These are phyloP conservation scores for Scaptomyza graminum DNA, from an alignment of 1,140 invertebrate genomes.

Conservation along the genomic window DNA sequence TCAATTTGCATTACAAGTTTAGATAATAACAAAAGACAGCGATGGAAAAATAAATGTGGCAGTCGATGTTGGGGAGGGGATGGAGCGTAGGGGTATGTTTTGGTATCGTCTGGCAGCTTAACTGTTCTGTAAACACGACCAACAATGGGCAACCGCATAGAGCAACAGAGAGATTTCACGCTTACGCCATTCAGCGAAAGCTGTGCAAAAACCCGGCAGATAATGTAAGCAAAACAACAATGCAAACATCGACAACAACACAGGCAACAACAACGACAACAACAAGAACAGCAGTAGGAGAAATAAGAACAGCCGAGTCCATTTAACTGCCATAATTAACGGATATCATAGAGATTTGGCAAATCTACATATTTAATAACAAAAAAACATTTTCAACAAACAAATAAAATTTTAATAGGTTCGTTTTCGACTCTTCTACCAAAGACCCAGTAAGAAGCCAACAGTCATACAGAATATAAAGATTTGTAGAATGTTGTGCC, in stretches of 20 bases:
- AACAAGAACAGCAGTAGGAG: neutral
- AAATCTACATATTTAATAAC: slow-evolving; percentile 22
- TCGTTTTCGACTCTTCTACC: neutral
- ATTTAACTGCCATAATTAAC: slow-evolving; percentile 45
- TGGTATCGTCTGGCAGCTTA: slow-evolving; percentile 9
- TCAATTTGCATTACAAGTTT: slow-evolving; percentile 30
- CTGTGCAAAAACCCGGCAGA: slow-evolving; percentile 42
- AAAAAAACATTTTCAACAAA: slow-evolving; percentile 1
- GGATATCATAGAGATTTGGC: neutral
- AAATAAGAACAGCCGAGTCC: neutral
- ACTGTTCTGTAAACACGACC: slow-evolving; percentile 33
- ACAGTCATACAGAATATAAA: too few relatives aligned
- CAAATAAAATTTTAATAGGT: neutral
- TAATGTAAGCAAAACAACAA: slow-evolving; percentile 51
- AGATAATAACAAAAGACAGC: neutral
- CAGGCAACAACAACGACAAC: neutral
- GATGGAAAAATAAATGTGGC: too few relatives aligned
- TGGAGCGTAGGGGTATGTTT: neutral
- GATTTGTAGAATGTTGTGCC: too few relatives aligned
- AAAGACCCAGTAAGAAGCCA: too few relatives aligned
- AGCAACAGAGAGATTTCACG: slow-evolving; percentile 19
- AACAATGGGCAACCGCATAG: slow-evolving; percentile 12
- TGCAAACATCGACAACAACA: slow-evolving; percentile 20
- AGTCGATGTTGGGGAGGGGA: too few relatives aligned
- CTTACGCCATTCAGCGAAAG: slow-evolving; percentile 35